Percentiles rank a stretch among this genome's conserved stretches.
phyloP scores from a whole-genome alignment of 2,797 vertebrate genomes.

The Melanotaenia boesemani region DNA sequence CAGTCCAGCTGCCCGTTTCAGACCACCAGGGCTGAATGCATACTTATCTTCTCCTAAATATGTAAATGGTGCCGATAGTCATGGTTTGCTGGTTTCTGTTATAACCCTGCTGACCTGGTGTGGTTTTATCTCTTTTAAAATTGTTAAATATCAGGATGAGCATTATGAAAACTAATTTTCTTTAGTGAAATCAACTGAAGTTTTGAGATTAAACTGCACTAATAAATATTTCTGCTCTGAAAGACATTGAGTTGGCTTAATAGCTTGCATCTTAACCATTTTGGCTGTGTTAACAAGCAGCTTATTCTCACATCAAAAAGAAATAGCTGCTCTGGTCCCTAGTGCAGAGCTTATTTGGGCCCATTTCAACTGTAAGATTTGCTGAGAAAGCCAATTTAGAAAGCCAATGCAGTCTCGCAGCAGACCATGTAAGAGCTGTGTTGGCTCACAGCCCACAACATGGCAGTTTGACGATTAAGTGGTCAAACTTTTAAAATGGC shows the following conservation, averaged over 20 bases:
- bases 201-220: neutral
- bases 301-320: constrained; percentile 3
- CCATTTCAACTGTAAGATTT: neutral
- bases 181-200: neutral
- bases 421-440: neutral
- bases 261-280: neutral
- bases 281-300: constrained; percentile 1
- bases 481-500: neutral
- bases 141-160: neutral
- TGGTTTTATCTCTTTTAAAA: neutral
- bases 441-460: neutral
- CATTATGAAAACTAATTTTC: neutral
- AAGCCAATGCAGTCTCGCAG: neutral
- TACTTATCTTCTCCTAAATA: constrained; percentile 15
- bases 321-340: neutral
- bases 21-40: constrained; percentile 45
- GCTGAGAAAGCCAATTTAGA: neutral
- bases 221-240: neutral
- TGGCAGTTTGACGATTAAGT: neutral
- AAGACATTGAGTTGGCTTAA: neutral
- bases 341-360: neutral
- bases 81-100: neutral
- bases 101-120: neutral
- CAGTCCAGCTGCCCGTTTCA: constrained; percentile 42
- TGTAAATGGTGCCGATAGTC: neutral